These are phyloP conservation scores for Garra rufa DNA, from an alignment of 2,113 vertebrate species.

Conservation along the genomic window DNA sequence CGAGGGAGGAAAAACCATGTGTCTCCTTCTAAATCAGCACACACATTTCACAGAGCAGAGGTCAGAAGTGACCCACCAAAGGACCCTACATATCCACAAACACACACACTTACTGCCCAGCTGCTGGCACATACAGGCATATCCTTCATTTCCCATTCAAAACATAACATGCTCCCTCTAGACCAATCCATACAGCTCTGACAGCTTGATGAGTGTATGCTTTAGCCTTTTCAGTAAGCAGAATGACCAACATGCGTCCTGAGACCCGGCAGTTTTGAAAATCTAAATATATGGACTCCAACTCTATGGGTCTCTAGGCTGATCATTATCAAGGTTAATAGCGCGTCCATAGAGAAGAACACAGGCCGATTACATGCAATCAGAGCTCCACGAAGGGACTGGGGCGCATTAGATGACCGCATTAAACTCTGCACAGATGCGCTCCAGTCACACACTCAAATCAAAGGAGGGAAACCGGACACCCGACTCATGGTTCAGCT, in stretches of 20 bases:
- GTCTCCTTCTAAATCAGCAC: conserved; percentile 35
- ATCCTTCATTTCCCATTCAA: conserved; percentile 51
- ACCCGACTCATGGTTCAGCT: not conserved
- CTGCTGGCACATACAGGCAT: conserved; percentile 45
- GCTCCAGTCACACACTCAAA: not conserved
- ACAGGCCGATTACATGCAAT: conserved; percentile 36
- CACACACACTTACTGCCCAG: conserved; percentile 44
- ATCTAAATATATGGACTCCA: not conserved
- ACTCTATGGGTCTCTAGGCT: not conserved
- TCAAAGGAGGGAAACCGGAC: conserved; percentile 16
- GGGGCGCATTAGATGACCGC: not conserved
- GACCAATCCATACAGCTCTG: conserved; percentile 40
- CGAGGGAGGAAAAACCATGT: not conserved
- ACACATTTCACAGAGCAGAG: conserved; percentile 20
- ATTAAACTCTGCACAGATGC: conserved; percentile 29
- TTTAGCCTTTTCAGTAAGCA: not conserved
- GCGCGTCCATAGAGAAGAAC: not conserved
- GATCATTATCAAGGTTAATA: conserved; percentile 35
- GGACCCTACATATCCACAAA: not conserved
- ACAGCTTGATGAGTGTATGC: conserved; percentile 39
- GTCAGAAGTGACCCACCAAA: conserved; percentile 14
- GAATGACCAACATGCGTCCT: conserved; percentile 11
- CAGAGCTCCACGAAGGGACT: conserved; percentile 21
- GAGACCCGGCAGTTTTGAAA: not conserved
- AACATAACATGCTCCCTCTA: conserved; percentile 48